Percentiles rank a stretch among this genome's conserved stretches.
These are phyloP conservation scores for Tipula confusa DNA, from an alignment of 2,888 invertebrate genomes.

Conservation along the genomic window DNA sequence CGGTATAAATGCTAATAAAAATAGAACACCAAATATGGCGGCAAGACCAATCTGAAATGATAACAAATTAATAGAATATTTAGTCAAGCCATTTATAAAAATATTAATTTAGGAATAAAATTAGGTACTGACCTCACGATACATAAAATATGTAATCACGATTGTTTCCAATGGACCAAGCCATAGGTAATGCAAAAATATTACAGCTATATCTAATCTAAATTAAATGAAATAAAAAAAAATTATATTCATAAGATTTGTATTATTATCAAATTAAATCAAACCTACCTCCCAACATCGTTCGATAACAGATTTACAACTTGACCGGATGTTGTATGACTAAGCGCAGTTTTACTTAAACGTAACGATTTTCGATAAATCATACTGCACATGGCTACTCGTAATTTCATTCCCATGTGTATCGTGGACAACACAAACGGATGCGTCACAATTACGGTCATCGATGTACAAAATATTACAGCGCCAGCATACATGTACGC, in stretches of 20 bases:
- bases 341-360: slow-evolving; percentile 67
- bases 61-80: slow-evolving; percentile 40
- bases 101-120: neutral
- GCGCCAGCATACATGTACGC: slow-evolving; percentile 74
- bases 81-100: too few species aligned
- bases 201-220: slow-evolving; percentile 56
- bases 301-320: slow-evolving; percentile 90
- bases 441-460: slow-evolving; percentile 77
- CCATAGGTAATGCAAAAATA: slow-evolving; percentile 89
- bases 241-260: neutral
- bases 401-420: slow-evolving; percentile 63
- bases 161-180: slow-evolving; percentile 80
- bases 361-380: slow-evolving; percentile 64
- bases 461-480: slow-evolving; percentile 67
- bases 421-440: slow-evolving; percentile 76
- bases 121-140: slow-evolving; percentile 51
- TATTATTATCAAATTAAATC: neutral
- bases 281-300: slow-evolving; percentile 70
- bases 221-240: neutral
- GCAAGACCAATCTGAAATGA: slow-evolving; percentile 55
- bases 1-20: slow-evolving; percentile 65
- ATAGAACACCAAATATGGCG: slow-evolving; percentile 55
- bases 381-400: slow-evolving; percentile 64
- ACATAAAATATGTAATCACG: slow-evolving; percentile 75
- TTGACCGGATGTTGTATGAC: slow-evolving; percentile 69